phyloP scores from a whole-genome alignment of 2,888 invertebrate genomes.

The Amphipyra berbera region DNA sequence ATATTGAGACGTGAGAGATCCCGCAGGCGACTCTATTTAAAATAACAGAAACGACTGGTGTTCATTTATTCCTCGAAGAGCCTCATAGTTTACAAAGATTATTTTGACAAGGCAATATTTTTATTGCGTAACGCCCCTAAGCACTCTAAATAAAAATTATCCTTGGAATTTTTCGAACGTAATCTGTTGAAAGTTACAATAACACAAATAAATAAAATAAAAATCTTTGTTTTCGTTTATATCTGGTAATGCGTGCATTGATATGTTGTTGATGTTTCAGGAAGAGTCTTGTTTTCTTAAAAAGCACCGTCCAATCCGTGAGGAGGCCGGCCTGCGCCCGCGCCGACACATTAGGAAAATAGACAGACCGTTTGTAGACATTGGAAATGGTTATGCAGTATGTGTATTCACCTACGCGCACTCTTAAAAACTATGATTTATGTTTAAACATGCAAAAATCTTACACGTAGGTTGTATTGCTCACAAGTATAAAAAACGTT shows the following conservation, averaged over 20 bases:
- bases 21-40: constrained; percentile 18
- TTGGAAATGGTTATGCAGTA: constrained; percentile 68
- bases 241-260: constrained; percentile 69
- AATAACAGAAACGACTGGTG: constrained; percentile 29
- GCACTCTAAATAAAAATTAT: constrained; percentile 53
- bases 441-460: constrained; percentile 28
- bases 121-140: constrained; percentile 47
- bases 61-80: constrained; percentile 50
- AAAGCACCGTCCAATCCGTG: constrained; percentile 72
- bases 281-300: constrained; percentile 81
- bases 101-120: constrained; percentile 47
- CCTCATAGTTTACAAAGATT: constrained; percentile 54
- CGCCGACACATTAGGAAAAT: constrained; percentile 82
- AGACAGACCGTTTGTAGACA: constrained; percentile 76
- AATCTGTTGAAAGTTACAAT: constrained; percentile 66
- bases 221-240: constrained; percentile 70
- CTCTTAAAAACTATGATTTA: constrained; percentile 47
- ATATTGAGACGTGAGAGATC: constrained; percentile 16
- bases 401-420: constrained; percentile 44
- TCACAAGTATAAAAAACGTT: constrained; percentile 27
- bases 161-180: constrained; percentile 60
- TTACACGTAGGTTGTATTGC: constrained; percentile 36
- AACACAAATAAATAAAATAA: constrained; percentile 73
- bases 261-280: constrained; percentile 80
- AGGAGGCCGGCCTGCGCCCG: constrained; percentile 70